Evolutionary conservation across 2,888 invertebrate genomes (phyloP), one percentile per base, ranked within the genome.

Genomic region (Trypoxylon attenuatum): DNA sequence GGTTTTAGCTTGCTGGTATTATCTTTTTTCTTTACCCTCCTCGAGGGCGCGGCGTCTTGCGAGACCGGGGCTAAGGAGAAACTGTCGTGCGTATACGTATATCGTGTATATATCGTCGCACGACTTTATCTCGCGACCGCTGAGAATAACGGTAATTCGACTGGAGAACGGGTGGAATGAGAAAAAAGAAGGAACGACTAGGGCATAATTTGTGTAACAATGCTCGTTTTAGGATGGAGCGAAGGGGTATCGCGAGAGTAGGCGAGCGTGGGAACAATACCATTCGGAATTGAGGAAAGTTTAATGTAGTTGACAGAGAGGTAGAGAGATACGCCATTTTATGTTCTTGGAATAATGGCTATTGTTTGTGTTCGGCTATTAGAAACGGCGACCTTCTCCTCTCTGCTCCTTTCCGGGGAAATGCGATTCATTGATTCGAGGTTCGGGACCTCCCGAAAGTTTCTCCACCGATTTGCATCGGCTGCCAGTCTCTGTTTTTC

Each of bases 291-390:
- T 29, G 52, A 18, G 42, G 52, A 61, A 72, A 65, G 62, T 69
- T 65, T 64, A 64, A 69, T 59, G 65, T 23, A 51, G 61, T 69
- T 57, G 61, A 58, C 42, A 52, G 57, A 45, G 46, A 29, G 39
- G n/a, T n/a, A n/a, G n/a, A 55, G 60, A 50, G 60, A 59, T 63
- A 63, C 50, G 65, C 58, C 60, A 63, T 69, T 74, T 74, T 71
- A 68, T 29, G 54, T 25, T 54, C 54, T n/a, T 27, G 19, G 51
- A 57, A 75, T 69, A 71, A 71, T 63, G 47, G 65, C 33, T 50
- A 69, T 62, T 58, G 63, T 71, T 66, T 54, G 49, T 45, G 64
- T 59, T 58, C 52, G 38, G 47, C 60, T 68, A 73, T 73, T 57
- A 56, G 57, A 59, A 62, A 39, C 23, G 4, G 15, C 27, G 10